A percentile compares a stretch with the other conserved stretches of the same genome.
phyloP scores from a whole-genome alignment of 2,113 vertebrate genomes.

The Rattus rattus region DNA sequence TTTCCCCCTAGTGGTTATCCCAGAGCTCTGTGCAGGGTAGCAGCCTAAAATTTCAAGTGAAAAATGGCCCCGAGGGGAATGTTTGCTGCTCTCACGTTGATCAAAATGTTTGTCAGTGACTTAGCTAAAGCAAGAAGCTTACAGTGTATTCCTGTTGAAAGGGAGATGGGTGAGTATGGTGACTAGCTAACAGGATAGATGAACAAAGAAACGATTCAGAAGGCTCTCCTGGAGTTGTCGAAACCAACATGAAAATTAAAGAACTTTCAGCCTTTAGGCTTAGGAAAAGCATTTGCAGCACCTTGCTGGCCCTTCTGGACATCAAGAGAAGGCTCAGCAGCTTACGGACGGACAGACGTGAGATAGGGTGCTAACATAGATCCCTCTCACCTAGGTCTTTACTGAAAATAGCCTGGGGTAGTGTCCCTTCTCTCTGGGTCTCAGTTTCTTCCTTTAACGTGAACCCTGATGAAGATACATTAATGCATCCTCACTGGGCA shows the following conservation, averaged over 20 bases:
- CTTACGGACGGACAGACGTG: not conserved
- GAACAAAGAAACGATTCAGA: not conserved
- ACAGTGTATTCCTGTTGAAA: not conserved
- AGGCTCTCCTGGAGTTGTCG: not conserved
- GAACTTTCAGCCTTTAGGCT: not conserved
- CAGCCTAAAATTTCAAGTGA: not conserved
- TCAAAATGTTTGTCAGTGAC: not conserved
- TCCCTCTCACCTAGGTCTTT: not conserved
- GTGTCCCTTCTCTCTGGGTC: not conserved
- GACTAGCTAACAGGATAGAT: not conserved
- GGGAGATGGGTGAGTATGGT: not conserved
- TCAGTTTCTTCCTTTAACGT: not conserved
- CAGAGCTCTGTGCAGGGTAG: not conserved
- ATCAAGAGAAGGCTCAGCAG: not conserved
- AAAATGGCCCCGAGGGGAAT: not conserved
- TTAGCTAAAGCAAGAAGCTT: not conserved
- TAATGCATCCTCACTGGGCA: not conserved
- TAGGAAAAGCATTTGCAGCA: not conserved
- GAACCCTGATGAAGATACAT: not conserved
- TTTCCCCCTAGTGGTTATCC: slow-evolving; percentile 72
- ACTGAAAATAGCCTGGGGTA: not conserved
- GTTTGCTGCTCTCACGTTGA: not conserved
- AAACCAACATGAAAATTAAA: not conserved
- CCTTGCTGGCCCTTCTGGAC: not conserved
- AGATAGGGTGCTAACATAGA: not conserved